phyloP scores from a whole-genome alignment of 2,888 invertebrate genomes.

The Steinernema hermaphroditum region DNA sequence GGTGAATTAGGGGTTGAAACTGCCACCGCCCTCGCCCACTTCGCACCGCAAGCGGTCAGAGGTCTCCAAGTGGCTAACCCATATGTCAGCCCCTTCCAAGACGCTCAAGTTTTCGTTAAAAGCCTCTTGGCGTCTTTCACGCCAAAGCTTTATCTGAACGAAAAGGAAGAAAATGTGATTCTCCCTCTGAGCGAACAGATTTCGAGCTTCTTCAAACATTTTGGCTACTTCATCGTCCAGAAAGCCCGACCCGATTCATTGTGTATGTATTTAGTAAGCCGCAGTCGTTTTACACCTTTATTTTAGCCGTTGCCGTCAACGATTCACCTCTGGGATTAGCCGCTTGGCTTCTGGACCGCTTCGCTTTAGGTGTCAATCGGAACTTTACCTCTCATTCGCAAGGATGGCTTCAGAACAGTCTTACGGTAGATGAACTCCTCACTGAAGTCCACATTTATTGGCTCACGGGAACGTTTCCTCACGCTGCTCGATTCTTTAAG shows the following conservation, averaged over 20 bases:
- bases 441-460: slow-evolving; percentile 53
- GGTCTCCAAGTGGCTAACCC: slow-evolving; percentile 52
- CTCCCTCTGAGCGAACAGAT: neutral
- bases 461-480: slow-evolving; percentile 42
- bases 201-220: neutral
- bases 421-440: slow-evolving; percentile 52
- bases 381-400: slow-evolving; percentile 32
- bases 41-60: slow-evolving; percentile 39
- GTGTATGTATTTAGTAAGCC: slow-evolving; percentile 3
- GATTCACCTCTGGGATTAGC: slow-evolving; percentile 42
- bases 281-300: neutral
- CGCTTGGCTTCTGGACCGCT: slow-evolving; percentile 41
- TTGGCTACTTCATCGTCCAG: slow-evolving; percentile 33
- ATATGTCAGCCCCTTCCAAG: slow-evolving; percentile 37
- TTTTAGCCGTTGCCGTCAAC: slow-evolving; percentile 27
- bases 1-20: slow-evolving; percentile 47
- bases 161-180: neutral
- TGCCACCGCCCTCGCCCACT: slow-evolving; percentile 44
- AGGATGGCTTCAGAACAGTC: slow-evolving; percentile 41
- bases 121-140: slow-evolving; percentile 35
- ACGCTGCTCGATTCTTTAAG: slow-evolving; percentile 34
- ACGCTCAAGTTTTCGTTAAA: slow-evolving; percentile 6
- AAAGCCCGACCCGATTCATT: slow-evolving; percentile 25
- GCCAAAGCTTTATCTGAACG: slow-evolving; percentile 24
- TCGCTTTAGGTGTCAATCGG: slow-evolving; percentile 36